Evolutionary conservation across 2,113 vertebrate genomes (phyloP).

Genomic region (Mystacornis crossleyi): DNA sequence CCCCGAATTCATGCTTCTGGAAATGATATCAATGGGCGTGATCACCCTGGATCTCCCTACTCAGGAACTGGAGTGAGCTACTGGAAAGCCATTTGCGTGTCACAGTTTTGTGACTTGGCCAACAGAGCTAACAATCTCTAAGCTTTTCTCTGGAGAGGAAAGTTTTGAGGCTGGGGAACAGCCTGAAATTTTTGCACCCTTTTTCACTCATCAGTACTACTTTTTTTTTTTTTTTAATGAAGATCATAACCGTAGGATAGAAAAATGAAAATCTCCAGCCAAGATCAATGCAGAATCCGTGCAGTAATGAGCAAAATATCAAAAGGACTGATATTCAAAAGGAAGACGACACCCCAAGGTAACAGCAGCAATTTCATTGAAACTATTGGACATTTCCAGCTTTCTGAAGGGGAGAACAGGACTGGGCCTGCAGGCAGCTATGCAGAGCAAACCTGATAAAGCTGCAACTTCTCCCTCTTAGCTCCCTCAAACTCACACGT

Average conservation of each 20-base stretch:
- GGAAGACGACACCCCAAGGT: background rate
- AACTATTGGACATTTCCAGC: background rate
- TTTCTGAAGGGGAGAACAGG: background rate
- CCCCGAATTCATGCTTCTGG: background rate
- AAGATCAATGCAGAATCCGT: background rate
- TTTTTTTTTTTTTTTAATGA: background rate
- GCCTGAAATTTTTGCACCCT: background rate
- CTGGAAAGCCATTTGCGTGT: background rate
- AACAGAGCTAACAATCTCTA: background rate
- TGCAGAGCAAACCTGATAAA: background rate
- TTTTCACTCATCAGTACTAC: background rate
- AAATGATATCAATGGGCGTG: background rate
- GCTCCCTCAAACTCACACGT: background rate
- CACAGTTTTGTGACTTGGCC: background rate
- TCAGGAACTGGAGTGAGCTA: background rate
- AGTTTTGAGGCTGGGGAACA: background rate
- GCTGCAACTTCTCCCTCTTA: background rate
- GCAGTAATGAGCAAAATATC: background rate
- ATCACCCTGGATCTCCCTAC: background rate
- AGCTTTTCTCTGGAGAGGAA: background rate
- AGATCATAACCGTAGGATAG: background rate
- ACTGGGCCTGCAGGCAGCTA: background rate
- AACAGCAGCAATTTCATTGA: background rate
- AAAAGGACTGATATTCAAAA: background rate
- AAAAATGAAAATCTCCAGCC: background rate